Conservation (phyloP, 2,888 invertebrate genomes). For the Stenichneumon culpator region DNA sequence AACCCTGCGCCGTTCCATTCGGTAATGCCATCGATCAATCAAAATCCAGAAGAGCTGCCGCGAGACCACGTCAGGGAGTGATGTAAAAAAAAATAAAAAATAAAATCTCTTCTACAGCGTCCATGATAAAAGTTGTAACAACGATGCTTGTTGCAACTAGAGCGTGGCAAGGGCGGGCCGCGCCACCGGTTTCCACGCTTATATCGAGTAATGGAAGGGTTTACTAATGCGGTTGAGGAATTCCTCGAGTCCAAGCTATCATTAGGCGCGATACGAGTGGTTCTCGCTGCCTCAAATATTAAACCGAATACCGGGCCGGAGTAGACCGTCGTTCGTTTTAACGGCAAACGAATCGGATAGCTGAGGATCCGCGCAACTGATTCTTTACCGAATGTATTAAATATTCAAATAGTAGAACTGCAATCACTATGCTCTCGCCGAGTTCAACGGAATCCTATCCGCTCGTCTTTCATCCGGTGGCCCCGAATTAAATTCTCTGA, state of each 20-base stretch:
- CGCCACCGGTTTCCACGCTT: neutral
- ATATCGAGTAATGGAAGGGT: neutral
- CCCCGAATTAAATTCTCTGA: slow-evolving; percentile 39
- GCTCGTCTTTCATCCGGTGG: slow-evolving; percentile 17
- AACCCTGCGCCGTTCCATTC: neutral
- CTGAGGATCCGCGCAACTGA: slow-evolving; percentile 19
- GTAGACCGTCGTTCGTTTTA: neutral
- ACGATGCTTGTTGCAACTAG: neutral
- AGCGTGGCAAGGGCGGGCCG: neutral
- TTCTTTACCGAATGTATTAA: slow-evolving; percentile 11
- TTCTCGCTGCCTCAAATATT: slow-evolving; percentile 9
- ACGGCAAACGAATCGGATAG: slow-evolving; percentile 7
- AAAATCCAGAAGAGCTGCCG: neutral
- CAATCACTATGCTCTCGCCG: slow-evolving; percentile 11
- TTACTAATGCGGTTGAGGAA: neutral
- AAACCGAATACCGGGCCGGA: neutral
- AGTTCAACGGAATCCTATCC: slow-evolving; percentile 36
- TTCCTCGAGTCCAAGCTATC: neutral
- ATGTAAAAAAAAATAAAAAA: neutral
- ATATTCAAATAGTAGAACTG: slow-evolving; percentile 1
- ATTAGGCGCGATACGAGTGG: neutral
- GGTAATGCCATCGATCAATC: slow-evolving; percentile 4
- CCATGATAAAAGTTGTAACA: neutral
- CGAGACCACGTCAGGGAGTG: neutral
- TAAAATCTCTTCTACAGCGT: neutral